phyloP scores from a whole-genome alignment of 2,797 vertebrate genomes.

The Erpetoichthys calabaricus region DNA sequence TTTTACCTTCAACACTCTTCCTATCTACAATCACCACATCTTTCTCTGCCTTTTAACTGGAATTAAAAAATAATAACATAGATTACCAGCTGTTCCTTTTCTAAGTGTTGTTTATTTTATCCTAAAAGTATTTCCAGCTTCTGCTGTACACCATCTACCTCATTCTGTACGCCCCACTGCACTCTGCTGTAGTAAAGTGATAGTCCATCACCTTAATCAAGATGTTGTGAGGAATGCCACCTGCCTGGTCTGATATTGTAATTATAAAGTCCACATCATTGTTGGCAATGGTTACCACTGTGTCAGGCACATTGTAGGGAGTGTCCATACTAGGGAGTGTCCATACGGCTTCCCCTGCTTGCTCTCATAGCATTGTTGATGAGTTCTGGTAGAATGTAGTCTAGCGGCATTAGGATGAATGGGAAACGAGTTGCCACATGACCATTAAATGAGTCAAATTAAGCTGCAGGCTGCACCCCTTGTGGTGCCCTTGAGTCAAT shows the following conservation, averaged over 20 bases:
- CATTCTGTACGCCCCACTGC: slow-evolving; percentile 45
- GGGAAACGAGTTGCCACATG: slow-evolving; percentile 51
- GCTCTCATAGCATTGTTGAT: slow-evolving; percentile 56
- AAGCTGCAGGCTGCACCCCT: no score
- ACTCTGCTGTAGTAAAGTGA: slow-evolving; percentile 55
- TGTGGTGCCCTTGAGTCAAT: no score
- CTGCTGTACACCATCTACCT: no score
- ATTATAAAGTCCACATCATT: slow-evolving; percentile 47
- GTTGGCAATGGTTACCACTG: slow-evolving; percentile 49
- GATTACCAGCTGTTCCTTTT: no score
- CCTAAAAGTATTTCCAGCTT: no score
- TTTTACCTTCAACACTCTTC: no score
- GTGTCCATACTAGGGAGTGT: no score
- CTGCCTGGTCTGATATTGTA: slow-evolving; percentile 51
- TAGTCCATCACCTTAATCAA: slow-evolving; percentile 47
- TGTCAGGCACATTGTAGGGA: slow-evolving; percentile 51
- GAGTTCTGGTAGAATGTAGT: slow-evolving; percentile 50
- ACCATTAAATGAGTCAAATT: no score
- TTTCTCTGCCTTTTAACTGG: no score
- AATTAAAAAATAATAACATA: no score
- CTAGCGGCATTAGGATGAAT: slow-evolving; percentile 51
- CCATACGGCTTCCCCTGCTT: slow-evolving; percentile 49
- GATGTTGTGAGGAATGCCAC: slow-evolving; percentile 43
- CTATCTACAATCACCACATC: no score
- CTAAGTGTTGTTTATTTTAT: no score